phyloP scores from a whole-genome alignment of 2,113 vertebrate species.

The Semnopithecus entellus region DNA sequence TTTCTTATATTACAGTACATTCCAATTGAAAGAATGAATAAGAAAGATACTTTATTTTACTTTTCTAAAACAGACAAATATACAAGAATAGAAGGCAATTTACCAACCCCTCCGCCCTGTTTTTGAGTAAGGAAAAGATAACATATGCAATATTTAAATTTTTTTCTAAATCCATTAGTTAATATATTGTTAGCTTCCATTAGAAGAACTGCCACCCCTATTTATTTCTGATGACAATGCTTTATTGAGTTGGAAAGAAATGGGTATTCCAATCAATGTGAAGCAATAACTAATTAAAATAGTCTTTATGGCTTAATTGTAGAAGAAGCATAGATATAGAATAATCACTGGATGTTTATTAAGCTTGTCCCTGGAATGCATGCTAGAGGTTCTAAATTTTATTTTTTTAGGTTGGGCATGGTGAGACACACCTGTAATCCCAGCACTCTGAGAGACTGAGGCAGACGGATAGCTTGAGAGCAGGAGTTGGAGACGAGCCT shows the following conservation, averaged over 20 bases:
- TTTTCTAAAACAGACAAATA: not conserved
- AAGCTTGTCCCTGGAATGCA: accelerated
- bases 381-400: not conserved
- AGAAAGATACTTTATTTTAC: not conserved
- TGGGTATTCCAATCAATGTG: not conserved
- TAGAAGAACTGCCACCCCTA: not conserved
- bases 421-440: too few relatives aligned
- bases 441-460: too few relatives aligned
- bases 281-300: not conserved
- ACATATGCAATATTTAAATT: not conserved
- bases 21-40: not conserved
- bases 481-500: too few relatives aligned
- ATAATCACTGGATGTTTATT: not conserved
- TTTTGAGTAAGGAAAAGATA: not conserved
- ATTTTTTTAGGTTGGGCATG: not conserved
- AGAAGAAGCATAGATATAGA: not conserved
- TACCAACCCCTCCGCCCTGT: not conserved
- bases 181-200: not conserved
- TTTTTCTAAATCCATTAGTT: not conserved
- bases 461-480: too few relatives aligned
- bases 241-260: not conserved
- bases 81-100: not conserved
- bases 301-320: not conserved
- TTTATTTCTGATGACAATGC: conserved; percentile 2
- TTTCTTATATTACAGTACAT: not conserved